A percentile compares a stretch with the other conserved stretches of the same genome.
Evolutionary conservation across 2,888 invertebrate genomes (phyloP).

Genomic region (Cotesia congregata): DNA sequence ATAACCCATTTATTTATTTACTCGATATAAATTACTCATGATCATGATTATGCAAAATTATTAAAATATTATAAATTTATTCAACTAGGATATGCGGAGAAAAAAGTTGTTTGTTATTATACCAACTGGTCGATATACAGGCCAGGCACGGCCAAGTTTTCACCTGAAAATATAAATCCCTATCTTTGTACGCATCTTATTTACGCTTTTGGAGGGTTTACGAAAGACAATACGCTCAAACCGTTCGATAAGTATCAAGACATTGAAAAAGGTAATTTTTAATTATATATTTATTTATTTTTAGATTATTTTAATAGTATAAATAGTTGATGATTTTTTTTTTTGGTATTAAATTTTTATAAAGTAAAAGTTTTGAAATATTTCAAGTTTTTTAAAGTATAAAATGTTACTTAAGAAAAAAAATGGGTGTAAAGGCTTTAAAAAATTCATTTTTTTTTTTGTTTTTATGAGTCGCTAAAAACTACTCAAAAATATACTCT

Average conservation of each 20-base stretch:
- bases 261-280: constrained; percentile 86
- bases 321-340: too few species aligned
- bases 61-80: neutral
- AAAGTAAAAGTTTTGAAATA: too few species aligned
- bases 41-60: neutral
- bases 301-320: too few species aligned
- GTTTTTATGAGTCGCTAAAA: too few species aligned
- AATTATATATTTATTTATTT: neutral
- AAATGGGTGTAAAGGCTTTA: too few species aligned
- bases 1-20: neutral
- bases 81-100: constrained; percentile 73
- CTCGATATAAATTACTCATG: neutral
- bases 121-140: constrained; percentile 95
- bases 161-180: constrained; percentile 94
- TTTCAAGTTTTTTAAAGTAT: too few species aligned
- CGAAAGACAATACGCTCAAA: constrained; percentile 90
- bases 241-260: constrained; percentile 97
- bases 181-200: constrained; percentile 94
- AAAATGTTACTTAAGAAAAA: too few species aligned
- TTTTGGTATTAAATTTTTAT: too few species aligned
- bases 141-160: constrained; percentile 91
- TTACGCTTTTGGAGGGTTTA: constrained; percentile 93
- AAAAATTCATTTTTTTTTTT: too few species aligned
- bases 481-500: too few species aligned
- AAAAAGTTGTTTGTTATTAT: constrained; percentile 91